These are phyloP conservation scores for Battus philenor DNA, from an alignment of 1,140 invertebrate genomes.

Conservation along the genomic window DNA sequence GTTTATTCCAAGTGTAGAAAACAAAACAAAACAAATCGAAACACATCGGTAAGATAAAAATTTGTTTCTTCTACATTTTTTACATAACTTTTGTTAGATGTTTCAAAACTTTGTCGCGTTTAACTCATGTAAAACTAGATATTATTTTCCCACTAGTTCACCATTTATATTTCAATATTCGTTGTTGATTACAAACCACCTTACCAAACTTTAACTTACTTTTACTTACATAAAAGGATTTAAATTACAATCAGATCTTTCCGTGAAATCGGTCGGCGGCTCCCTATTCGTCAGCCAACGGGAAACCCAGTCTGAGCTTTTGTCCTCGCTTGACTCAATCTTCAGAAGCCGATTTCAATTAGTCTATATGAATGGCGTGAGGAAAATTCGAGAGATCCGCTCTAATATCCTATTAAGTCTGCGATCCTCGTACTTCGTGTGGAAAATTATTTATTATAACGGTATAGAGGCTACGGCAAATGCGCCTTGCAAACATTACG, in stretches of 20 bases:
- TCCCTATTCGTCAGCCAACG: background rate
- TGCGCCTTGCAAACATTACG: too few species aligned
- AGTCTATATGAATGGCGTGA: constrained; percentile 2
- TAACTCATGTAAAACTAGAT: too few species aligned
- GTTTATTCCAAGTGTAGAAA: background rate
- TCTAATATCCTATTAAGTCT: background rate
- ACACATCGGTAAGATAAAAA: background rate
- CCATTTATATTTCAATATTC: too few species aligned
- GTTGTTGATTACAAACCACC: too few species aligned
- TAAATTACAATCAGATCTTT: background rate
- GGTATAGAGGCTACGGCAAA: too few species aligned
- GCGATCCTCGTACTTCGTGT: background rate
- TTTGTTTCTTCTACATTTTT: too few species aligned
- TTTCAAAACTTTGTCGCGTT: too few species aligned
- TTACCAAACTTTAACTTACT: too few species aligned
- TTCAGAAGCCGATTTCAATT: background rate
- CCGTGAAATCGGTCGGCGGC: background rate
- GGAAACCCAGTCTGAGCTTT: background rate
- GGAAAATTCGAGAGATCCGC: background rate
- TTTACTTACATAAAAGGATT: background rate
- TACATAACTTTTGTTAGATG: too few species aligned
- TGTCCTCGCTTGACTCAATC: background rate
- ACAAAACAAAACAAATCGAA: background rate
- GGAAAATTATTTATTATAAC: too few species aligned
- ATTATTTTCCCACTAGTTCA: too few species aligned